Base-by-base conservation (phyloP, 2,888 invertebrate species). In the Tholera decimalis region DNA sequence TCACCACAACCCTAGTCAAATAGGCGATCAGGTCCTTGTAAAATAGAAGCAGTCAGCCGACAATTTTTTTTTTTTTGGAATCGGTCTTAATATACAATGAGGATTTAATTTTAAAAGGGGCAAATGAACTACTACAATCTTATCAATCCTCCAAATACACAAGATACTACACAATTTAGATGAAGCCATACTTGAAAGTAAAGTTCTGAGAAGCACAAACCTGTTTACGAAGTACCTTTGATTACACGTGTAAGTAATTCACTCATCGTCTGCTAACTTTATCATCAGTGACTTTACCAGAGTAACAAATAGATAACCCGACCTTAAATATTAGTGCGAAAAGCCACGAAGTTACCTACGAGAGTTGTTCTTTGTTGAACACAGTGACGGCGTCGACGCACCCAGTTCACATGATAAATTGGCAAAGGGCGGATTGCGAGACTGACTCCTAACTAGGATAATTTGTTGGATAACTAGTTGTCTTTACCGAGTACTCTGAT, bases 371-470 rank as follows among this genome's bases (percentile, higher is more conserved):
- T 56, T 57, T 62, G 59, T 59, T 71, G 53, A 59, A 65, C 49
- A 68, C 54, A 59, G 58, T 67, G 72, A 65, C 74, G 72, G 75
- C 66, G 54, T 68, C 69, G 69, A 69, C 79, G 57, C 76, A 76
- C 72, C 77, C 73, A 74, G 66, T 63, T 66, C 66, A 72, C 65
- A 77, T 82, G 80, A 84, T 85, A 79, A 83, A 88, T 84, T 82
- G 73, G 78, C 76, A 57, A 73, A 82, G 74, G 71, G 70, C 44
- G 77, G 77, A 68, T 87, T 81, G 86, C 88, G 87, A 88, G 86
- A 83, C 87, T 82, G 84, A 84, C 83, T 86, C 65, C 74, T 81
- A 88, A 86, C 83, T 82, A 76, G 77, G 80, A 83, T 80, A 83
- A 83, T 85, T 81, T 82, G 83, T 85, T 85, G 67, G 63, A 78